These are phyloP conservation scores for Megaleporinus macrocephalus DNA, from an alignment of 2,113 vertebrate species.

Conservation along the genomic window DNA sequence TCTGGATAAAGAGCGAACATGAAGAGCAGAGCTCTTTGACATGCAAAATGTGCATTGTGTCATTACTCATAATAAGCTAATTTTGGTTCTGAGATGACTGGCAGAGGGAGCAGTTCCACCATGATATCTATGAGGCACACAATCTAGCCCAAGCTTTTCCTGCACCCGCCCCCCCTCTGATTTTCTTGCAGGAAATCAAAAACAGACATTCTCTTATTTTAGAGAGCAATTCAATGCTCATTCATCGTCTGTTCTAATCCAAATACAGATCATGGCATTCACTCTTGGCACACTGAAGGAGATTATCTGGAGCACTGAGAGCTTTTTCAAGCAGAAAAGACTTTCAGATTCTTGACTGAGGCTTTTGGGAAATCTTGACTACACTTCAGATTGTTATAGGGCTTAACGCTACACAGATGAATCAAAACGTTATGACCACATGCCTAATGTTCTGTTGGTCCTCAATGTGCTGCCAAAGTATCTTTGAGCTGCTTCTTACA, in stretches of 20 bases:
- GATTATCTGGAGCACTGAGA: slow-evolving; percentile 39
- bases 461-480: too few species aligned
- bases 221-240: slow-evolving; percentile 41
- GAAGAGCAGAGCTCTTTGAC: slow-evolving; percentile 12
- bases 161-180: slow-evolving; percentile 12
- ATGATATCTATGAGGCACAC: slow-evolving; percentile 14
- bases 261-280: slow-evolving; percentile 45
- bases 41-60: slow-evolving; percentile 20
- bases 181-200: slow-evolving; percentile 41
- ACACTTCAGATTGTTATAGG: not conserved
- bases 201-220: slow-evolving; percentile 48
- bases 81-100: slow-evolving; percentile 24
- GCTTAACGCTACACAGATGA: too few species aligned
- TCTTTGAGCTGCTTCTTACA: too few species aligned
- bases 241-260: slow-evolving; percentile 50
- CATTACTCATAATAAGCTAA: slow-evolving; percentile 42
- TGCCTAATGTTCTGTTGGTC: too few species aligned
- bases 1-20: slow-evolving; percentile 24
- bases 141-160: slow-evolving; percentile 34
- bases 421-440: too few species aligned
- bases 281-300: slow-evolving; percentile 33
- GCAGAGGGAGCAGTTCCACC: slow-evolving; percentile 25
- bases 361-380: slow-evolving; percentile 16
- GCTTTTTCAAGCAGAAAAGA: slow-evolving; percentile 4
- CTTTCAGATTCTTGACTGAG: slow-evolving; percentile 21